These are phyloP conservation scores for Actinemys pallida DNA, from an alignment of 2,113 vertebrate species.

Conservation along the genomic window DNA sequence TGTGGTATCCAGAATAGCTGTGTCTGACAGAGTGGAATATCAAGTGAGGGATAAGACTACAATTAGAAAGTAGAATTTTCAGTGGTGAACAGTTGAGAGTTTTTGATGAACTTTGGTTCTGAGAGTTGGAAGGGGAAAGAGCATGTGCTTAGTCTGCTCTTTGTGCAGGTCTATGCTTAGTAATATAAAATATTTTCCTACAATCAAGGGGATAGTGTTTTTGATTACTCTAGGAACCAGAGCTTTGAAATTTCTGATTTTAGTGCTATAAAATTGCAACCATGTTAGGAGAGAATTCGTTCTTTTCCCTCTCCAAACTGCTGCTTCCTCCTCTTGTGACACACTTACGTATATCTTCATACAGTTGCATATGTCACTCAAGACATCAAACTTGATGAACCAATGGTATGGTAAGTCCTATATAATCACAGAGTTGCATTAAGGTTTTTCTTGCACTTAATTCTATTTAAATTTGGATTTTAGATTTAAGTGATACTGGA, in stretches of 20 bases:
- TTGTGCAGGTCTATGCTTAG: neutral
- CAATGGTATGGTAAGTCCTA: neutral
- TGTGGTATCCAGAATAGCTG: constrained; percentile 18
- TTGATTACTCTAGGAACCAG: neutral
- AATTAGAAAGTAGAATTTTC: constrained; percentile 14
- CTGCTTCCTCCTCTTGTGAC: neutral
- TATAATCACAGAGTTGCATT: neutral
- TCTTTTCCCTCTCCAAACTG: neutral
- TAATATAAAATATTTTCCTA: neutral
- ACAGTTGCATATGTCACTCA: neutral
- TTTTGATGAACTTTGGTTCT: constrained; percentile 4
- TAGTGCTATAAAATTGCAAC: neutral
- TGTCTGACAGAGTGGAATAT: constrained; percentile 46
- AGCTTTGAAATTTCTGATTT: neutral
- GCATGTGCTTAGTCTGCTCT: neutral
- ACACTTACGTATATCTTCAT: neutral
- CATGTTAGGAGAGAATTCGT: neutral
- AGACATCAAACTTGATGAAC: neutral
- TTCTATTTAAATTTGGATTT: neutral
- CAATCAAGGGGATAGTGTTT: neutral
- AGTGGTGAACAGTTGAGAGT: neutral
- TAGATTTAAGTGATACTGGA: neutral
- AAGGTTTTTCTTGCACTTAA: neutral
- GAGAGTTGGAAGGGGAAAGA: neutral
- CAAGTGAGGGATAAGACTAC: constrained; percentile 5